These are phyloP conservation scores for Morpho deidamia DNA, from an alignment of 2,888 invertebrate genomes.

Conservation along the genomic window DNA sequence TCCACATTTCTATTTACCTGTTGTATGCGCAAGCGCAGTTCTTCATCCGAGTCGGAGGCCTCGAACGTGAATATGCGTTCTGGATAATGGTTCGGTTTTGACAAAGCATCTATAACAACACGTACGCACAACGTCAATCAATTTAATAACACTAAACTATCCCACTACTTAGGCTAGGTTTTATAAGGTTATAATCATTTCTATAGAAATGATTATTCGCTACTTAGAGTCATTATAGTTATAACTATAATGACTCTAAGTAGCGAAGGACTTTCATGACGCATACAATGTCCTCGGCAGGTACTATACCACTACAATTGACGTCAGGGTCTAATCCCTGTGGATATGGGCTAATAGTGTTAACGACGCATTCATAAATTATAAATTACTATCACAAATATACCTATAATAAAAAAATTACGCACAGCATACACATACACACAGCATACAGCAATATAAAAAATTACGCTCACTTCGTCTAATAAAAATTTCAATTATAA, in stretches of 20 bases:
- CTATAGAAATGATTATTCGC: conserved; percentile 20
- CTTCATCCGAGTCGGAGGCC: conserved; percentile 70
- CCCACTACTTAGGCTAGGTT: conserved; percentile 9
- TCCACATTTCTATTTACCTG: conserved; percentile 47
- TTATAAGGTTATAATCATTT: neutral
- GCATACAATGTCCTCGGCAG: conserved; percentile 26
- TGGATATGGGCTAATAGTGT: conserved; percentile 2
- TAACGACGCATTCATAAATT: conserved; percentile 11
- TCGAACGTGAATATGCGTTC: conserved; percentile 74
- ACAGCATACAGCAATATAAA: too few relatives aligned
- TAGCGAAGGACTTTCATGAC: conserved; percentile 36
- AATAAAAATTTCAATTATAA: too few relatives aligned
- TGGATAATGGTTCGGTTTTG: conserved; percentile 74
- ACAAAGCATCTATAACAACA: conserved; percentile 78
- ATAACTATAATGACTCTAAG: conserved; percentile 15
- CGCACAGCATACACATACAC: too few relatives aligned
- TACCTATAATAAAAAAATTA: too few relatives aligned
- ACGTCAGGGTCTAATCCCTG: conserved; percentile 16
- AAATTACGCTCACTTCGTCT: too few relatives aligned
- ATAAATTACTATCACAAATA: neutral
- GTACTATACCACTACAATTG: conserved; percentile 5
- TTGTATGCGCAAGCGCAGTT: conserved; percentile 72
- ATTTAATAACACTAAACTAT: conserved; percentile 28
- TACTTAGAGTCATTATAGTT: conserved; percentile 19
- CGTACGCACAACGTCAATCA: conserved; percentile 63